These are phyloP conservation scores for Pinctada fucata DNA, from an alignment of 2,888 invertebrate genomes.

Conservation along the genomic window DNA sequence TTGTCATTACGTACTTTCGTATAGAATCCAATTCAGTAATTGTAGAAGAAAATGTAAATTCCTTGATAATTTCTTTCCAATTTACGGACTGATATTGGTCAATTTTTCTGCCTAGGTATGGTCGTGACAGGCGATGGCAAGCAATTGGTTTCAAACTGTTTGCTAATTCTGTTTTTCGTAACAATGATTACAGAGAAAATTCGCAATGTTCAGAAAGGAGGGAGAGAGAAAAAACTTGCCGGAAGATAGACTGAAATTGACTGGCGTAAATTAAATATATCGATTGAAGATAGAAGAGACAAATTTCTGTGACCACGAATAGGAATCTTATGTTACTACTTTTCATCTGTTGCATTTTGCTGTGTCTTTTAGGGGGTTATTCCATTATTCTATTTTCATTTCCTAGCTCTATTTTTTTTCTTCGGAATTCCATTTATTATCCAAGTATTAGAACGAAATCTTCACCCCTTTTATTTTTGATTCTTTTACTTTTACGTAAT, in stretches of 20 bases:
- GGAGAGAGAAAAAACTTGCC: neutral
- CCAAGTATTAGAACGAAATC: too few species aligned
- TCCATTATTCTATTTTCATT: too few species aligned
- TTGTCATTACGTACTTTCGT: neutral
- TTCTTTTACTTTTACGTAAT: too few species aligned
- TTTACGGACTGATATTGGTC: neutral
- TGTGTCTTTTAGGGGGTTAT: too few species aligned
- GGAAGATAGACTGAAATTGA: neutral
- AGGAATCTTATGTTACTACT: too few species aligned
- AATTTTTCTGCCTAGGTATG: neutral
- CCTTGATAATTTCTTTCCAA: neutral
- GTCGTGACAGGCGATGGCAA: neutral
- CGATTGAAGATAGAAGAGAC: neutral
- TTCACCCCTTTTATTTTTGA: too few species aligned
- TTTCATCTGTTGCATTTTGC: too few species aligned
- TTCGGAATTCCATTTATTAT: too few species aligned
- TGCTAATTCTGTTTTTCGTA: neutral
- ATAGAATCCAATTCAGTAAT: neutral
- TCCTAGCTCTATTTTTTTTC: too few species aligned
- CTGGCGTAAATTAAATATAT: neutral
- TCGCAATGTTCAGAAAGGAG: neutral
- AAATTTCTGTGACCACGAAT: too few species aligned
- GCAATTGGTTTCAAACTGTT: conserved; percentile 1
- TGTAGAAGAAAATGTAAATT: conserved; percentile 3
- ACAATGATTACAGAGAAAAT: neutral